These are phyloP conservation scores for Bombus affinis DNA, from an alignment of 1,140 invertebrate genomes.

Conservation along the genomic window DNA sequence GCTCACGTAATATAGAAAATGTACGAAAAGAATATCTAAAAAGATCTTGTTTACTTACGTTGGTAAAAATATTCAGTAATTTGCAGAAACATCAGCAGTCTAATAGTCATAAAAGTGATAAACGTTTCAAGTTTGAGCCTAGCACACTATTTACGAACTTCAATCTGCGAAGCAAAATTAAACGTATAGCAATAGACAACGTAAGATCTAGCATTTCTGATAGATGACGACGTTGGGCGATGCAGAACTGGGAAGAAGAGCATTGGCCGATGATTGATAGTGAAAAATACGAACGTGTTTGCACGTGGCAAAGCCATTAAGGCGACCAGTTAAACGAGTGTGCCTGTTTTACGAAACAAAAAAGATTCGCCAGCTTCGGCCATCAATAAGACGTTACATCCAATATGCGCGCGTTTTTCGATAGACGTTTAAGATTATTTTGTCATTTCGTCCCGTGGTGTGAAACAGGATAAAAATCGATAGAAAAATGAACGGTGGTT, in stretches of 20 bases:
- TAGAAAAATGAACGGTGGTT: neutral
- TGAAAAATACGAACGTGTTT: slow-evolving; percentile 53
- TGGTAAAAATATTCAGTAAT: too few species aligned
- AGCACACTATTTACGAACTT: neutral
- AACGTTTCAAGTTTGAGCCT: neutral
- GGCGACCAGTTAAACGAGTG: slow-evolving; percentile 20
- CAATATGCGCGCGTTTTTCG: slow-evolving; percentile 51
- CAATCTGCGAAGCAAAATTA: neutral
- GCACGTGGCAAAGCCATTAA: slow-evolving; percentile 46
- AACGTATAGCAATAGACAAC: neutral
- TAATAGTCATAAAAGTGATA: neutral
- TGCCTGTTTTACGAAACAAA: slow-evolving; percentile 34
- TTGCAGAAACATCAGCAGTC: too few species aligned
- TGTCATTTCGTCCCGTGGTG: neutral
- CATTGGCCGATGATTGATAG: slow-evolving; percentile 57
- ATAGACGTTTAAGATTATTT: slow-evolving; percentile 43
- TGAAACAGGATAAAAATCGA: neutral
- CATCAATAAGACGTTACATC: slow-evolving; percentile 62
- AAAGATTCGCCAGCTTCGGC: slow-evolving; percentile 24
- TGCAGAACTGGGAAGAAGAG: slow-evolving; percentile 25
- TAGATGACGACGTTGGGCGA: slow-evolving; percentile 18
- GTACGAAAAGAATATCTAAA: too few species aligned
- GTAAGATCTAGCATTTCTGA: slow-evolving; percentile 18
- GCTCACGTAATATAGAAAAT: too few species aligned
- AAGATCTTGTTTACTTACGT: too few species aligned